A percentile compares a stretch with the other conserved stretches of the same genome.
These are phyloP conservation scores for Lontra canadensis DNA, from an alignment of 2,113 vertebrate genomes.

Conservation along the genomic window DNA sequence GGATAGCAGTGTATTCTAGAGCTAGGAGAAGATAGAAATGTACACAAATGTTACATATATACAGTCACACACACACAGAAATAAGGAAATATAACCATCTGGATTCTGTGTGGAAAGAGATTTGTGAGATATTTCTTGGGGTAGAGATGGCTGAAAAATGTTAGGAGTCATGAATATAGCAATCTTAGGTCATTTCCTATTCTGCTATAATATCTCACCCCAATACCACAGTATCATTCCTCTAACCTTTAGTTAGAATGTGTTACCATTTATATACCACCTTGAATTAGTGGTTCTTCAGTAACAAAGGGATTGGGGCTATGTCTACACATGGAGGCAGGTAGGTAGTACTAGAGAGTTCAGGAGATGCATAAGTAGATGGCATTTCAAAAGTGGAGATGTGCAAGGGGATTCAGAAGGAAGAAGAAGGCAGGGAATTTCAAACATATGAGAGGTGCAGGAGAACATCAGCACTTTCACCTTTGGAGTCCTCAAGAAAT, in stretches of 20 bases:
- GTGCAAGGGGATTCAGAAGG: not conserved
- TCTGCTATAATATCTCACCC: not conserved
- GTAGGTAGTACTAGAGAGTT: not conserved
- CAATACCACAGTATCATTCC: not conserved
- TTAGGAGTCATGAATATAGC: not conserved
- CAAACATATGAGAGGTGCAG: not conserved
- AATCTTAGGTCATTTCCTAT: not conserved
- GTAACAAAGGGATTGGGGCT: not conserved
- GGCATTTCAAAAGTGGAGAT: not conserved
- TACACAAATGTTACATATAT: not conserved
- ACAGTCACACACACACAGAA: not conserved
- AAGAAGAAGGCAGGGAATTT: not conserved
- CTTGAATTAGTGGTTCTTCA: not conserved
- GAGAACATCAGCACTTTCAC: not conserved
- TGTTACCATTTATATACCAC: not conserved
- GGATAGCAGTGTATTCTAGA: not conserved
- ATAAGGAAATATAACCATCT: conserved; percentile 6
- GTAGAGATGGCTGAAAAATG: not conserved
- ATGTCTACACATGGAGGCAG: not conserved
- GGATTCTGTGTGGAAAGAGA: not conserved
- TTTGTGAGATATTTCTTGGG: not conserved
- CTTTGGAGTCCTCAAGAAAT: not conserved
- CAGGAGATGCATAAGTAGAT: not conserved
- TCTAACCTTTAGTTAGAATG: not conserved
- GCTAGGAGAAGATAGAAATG: not conserved